Evolutionary conservation across 2,113 vertebrate genomes (phyloP), one percentile per base, ranked within the genome.

Genomic region (Pollachius pollachius): DNA sequence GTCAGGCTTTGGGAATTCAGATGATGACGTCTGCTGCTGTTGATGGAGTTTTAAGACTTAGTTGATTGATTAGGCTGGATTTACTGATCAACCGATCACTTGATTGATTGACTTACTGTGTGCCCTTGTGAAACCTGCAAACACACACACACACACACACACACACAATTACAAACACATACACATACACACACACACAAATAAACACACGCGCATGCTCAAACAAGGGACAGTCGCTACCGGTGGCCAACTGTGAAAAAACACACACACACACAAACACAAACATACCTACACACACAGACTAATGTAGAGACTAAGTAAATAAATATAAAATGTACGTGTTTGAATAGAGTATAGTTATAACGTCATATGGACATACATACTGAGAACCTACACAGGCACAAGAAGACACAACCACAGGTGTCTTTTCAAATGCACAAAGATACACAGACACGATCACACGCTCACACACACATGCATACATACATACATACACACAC

Each of bases 191-290:
- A 74, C 70, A 85, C 77, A 87, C 73, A 81, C 77, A 84, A 72
- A 80, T 61, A 66, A 54, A 76, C 34, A 76, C 69, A 69, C 70
- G 72, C 19, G 83, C 72, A 9, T 48, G 8, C 41, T 48, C 41
- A 72, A 64, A 77, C 64, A 17, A 60, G 76, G 70, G 84, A 72
- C 68, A 75, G 72, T 82, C 84, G 87, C 79, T 89, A 91, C 92
- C 90, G 90, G 91, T 81, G 88, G 87, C 79, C 85, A 90, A 93
- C 92, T 93, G 90, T 93, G 92, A 93, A 89, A 81, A 52, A 21
- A 72, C 63, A 72, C 61, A 64, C 34, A 52, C 69, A 70, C 30
- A 69, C 52, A 62, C 25, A 27, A 6, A 72, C 70, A 85, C 77
- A 87, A 71, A 81, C 65, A 76, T 12, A 76, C 64, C 78, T 54